These are phyloP conservation scores for Neogale vison DNA, from an alignment of 2,113 vertebrate genomes.

Conservation along the genomic window DNA sequence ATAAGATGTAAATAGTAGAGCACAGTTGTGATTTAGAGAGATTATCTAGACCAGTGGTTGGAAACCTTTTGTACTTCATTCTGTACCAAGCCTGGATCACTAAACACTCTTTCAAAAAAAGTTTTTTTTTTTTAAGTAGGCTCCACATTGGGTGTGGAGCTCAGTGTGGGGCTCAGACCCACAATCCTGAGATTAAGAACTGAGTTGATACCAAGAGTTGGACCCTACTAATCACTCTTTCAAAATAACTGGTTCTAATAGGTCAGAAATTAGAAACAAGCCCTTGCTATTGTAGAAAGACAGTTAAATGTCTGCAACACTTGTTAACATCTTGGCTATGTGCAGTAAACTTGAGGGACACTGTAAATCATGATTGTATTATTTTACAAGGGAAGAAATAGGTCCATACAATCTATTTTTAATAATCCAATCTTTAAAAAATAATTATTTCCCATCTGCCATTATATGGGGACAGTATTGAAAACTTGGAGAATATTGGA, in stretches of 20 bases:
- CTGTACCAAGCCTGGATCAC: not conserved
- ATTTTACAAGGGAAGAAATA: not conserved
- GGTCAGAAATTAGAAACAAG: not conserved
- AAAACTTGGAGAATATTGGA: not conserved
- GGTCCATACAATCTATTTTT: not conserved
- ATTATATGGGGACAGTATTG: not conserved
- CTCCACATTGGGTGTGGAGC: not conserved
- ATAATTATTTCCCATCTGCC: not conserved
- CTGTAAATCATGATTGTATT: not conserved
- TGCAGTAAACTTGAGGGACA: not conserved
- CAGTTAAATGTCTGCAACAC: not conserved
- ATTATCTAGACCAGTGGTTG: not conserved
- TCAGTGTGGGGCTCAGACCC: not conserved
- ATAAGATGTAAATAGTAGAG: not conserved
- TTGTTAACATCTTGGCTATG: not conserved
- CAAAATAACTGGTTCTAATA: not conserved
- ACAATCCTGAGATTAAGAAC: not conserved
- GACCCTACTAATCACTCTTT: not conserved
- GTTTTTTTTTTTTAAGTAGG: not conserved
- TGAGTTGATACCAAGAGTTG: not conserved
- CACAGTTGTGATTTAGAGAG: not conserved
- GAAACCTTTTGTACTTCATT: not conserved
- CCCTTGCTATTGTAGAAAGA: not conserved
- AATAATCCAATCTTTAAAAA: not conserved
- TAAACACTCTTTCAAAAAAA: not conserved